Percentiles rank a stretch among this genome's conserved stretches.
Conservation (phyloP, 2,113 vertebrate genomes). For the Dromas ardeola region DNA sequence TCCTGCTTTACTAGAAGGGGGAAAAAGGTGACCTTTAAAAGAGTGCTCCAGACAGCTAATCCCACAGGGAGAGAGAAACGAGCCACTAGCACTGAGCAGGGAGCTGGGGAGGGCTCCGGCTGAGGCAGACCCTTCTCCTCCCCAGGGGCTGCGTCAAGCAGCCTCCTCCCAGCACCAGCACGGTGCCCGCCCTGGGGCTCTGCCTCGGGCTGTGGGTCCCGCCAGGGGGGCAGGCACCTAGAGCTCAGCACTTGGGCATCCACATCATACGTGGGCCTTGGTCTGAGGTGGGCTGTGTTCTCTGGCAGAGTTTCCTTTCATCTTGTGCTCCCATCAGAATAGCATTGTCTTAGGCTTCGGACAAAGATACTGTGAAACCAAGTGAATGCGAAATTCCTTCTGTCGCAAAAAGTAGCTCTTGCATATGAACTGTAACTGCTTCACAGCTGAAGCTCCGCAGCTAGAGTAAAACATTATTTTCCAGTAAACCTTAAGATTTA, state of each 20-base stretch:
- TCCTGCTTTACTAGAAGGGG: not conserved
- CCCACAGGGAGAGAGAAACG: not conserved
- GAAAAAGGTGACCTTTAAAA: not conserved
- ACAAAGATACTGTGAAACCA: not conserved
- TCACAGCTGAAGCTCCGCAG: not conserved
- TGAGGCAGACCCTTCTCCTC: not conserved
- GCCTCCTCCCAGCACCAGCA: not conserved
- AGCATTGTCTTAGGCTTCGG: not conserved
- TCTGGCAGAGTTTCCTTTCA: not conserved
- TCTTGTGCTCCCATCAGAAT: not conserved
- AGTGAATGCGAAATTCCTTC: not conserved
- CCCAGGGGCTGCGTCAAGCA: not conserved
- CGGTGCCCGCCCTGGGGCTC: too few relatives aligned
- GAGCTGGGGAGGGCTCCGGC: not conserved
- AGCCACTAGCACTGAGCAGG: not conserved
- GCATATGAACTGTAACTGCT: not conserved
- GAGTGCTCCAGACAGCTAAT: not conserved
- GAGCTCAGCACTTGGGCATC: not conserved
- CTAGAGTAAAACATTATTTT: constrained; percentile 1
- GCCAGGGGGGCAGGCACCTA: not conserved
- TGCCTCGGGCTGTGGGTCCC: not conserved
- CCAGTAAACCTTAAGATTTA: not conserved
- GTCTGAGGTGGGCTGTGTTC: not conserved
- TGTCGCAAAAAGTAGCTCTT: not conserved
- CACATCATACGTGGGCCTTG: not conserved